These are phyloP conservation scores for Gulo gulo DNA, from an alignment of 2,113 vertebrate species.

Conservation along the genomic window DNA sequence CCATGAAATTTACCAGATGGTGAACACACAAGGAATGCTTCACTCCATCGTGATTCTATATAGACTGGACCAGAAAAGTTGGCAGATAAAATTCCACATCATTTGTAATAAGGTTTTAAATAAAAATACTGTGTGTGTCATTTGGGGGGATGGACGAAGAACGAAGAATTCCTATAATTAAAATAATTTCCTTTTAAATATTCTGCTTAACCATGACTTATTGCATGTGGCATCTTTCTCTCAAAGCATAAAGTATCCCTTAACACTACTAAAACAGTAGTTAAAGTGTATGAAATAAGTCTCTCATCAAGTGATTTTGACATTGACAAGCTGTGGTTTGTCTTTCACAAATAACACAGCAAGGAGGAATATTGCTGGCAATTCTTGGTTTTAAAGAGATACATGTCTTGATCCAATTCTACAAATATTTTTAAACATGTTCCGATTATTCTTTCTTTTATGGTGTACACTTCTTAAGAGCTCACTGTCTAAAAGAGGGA, in stretches of 20 bases:
- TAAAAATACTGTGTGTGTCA: not conserved
- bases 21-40: not conserved
- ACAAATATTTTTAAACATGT: not conserved
- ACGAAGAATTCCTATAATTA: not conserved
- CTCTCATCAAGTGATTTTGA: not conserved
- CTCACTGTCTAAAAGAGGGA: not conserved
- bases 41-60: not conserved
- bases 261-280: not conserved
- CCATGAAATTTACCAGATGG: not conserved
- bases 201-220: not conserved
- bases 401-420: not conserved
- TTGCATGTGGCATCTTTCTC: not conserved
- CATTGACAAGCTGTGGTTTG: not conserved
- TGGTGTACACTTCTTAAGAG: not conserved
- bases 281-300: not conserved
- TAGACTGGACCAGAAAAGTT: not conserved
- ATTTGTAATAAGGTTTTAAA: not conserved
- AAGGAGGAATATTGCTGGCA: not conserved
- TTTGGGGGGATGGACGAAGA: not conserved
- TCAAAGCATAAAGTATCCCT: not conserved
- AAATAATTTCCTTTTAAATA: conserved; percentile 12
- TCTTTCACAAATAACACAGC: not conserved
- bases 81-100: not conserved
- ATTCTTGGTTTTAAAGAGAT: not conserved
- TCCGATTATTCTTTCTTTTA: not conserved